Base-by-base conservation (phyloP, 1,140 invertebrate genomes). In the Ylistrum balloti region DNA sequence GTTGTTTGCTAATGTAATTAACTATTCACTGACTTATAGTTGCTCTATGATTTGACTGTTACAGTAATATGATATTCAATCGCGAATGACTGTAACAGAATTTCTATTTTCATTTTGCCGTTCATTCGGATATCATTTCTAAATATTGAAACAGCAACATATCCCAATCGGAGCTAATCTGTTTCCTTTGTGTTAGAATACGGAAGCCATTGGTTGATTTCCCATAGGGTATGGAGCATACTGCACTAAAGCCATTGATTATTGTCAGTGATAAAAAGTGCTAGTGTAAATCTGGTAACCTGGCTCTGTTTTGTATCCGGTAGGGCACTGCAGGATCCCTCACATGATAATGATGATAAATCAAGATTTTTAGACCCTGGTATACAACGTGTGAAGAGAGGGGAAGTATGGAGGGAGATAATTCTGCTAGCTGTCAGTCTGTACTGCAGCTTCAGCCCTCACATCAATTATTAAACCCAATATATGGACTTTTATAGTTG, bases 221-320 rank as follows among this genome's bases (percentile, higher is more conserved):
- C 56, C 56, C 56, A 74, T 74, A 74, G 56, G 56, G 56, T 74
- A 74, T 28, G 56, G 28, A 74, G 56, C 56, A 74, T n/a, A 74
- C 56, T 74, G 56, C 56, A 74, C 56, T 74, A 74, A 74, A 74
- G 56, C 56, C 56, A 74, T 74, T 74, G 56, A 74, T 74, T 74
- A 74, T 74, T 28, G 56, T 1, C 9, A 17, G 56, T 74, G 56
- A 74, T 74, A 74, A 74, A 74, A 74, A 74, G 56, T 74, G 28
- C 56, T n/a, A n/a, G 56, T 74, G 56, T 74, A 74, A 74, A 74
- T 56, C 56, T 74, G 56, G 22, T 74, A 74, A 74, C 56, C 56
- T 74, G 56, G 56, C 56, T 74, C 20, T 3, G 56, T n/a, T 74
- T 17, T 74, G 56, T 17, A 74, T 74, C 56, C 56, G 28, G 56